Evolutionary conservation across 2,113 vertebrate species (phyloP), one percentile per base, ranked within the genome.

Genomic region (Chascanopsetta lugubris): DNA sequence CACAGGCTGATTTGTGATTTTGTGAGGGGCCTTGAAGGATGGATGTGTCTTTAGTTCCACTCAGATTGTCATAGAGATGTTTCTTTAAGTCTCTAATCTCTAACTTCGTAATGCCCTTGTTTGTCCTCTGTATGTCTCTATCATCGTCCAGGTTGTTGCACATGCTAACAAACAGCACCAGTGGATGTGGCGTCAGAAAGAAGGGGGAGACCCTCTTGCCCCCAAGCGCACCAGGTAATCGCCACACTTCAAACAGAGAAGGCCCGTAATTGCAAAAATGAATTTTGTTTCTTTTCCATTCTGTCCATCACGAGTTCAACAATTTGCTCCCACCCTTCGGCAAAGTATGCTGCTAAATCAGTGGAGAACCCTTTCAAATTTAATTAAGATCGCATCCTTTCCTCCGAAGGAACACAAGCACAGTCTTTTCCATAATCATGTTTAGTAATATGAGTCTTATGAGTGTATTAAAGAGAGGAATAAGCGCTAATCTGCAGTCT

Each of bases 391-490:
- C 6, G 11, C 46, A 45, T 42, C 5, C 30, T 57, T 30, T 51
- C 55, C n/a, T 7, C 5, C 50, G 11, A 46, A 67, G 18, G 12
- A 59, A 25, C 57, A 56, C 12, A 42, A 51, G 13, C 25, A 22
- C 12, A 59, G 47, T 32, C 24, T 51, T 45, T 34, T 42, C 48
- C 20, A 8, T 43, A 46, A 58, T 51, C 43, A 5, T 22, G 53
- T 69, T 77, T 61, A 50, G 57, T 67, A 38, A 21, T 60, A 24
- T 40, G 54, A 34, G 13, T 72, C 34, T 29, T 57, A 18, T 59
- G 51, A 48, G 18, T 45, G 48, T 38, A 64, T 69, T 55, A 67
- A 68, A 27, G 27, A 42, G 20, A 48, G 45, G 60, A 66, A 75
- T 43, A 42, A 48, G 9, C 21, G 34, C 54, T 40, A 59, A 69